Percentiles rank a stretch among this genome's conserved stretches.
Conservation (phyloP, 2,797 vertebrate genomes). For the Semaprochilodus insignis region DNA sequence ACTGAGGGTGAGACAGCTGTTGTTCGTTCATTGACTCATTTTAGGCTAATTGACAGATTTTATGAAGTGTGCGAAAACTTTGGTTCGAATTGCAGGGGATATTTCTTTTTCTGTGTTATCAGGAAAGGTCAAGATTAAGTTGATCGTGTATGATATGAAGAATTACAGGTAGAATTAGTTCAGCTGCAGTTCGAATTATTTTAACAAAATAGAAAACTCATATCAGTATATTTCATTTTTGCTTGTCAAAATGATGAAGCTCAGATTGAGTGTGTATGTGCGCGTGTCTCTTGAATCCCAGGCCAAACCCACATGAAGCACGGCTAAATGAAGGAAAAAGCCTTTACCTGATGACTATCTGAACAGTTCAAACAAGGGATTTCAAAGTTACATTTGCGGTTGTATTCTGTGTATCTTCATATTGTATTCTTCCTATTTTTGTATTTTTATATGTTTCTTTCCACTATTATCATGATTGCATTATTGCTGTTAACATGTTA, state of each 20-base stretch:
- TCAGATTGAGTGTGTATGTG: conserved; percentile 60
- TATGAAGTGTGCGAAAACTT: background rate
- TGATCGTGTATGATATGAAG: conserved; percentile 27
- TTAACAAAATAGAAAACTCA: conserved; percentile 3
- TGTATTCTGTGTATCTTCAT: conserved; percentile 75
- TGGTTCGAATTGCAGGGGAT: background rate
- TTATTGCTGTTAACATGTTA: conserved; percentile 75
- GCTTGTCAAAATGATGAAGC: conserved; percentile 54
- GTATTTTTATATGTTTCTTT: conserved; percentile 80
- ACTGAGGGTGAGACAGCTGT: background rate
- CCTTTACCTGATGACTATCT: conserved; percentile 60
- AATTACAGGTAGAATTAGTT: conserved; percentile 1
- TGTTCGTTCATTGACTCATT: background rate
- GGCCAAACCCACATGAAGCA: conserved; percentile 44
- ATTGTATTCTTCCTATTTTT: conserved; percentile 79
- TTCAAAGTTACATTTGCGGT: conserved; percentile 72
- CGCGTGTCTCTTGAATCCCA: conserved; percentile 56
- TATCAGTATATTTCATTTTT: conserved; percentile 27
- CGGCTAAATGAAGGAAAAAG: conserved; percentile 50
- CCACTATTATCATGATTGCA: conserved; percentile 66
- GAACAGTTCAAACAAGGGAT: conserved; percentile 68
- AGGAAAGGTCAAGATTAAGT: background rate
- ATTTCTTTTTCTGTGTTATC: conserved; percentile 7
- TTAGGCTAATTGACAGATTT: background rate
- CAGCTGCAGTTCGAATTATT: background rate